phyloP scores from a whole-genome alignment of 2,888 invertebrate species.

The Oxytorus armatus region DNA sequence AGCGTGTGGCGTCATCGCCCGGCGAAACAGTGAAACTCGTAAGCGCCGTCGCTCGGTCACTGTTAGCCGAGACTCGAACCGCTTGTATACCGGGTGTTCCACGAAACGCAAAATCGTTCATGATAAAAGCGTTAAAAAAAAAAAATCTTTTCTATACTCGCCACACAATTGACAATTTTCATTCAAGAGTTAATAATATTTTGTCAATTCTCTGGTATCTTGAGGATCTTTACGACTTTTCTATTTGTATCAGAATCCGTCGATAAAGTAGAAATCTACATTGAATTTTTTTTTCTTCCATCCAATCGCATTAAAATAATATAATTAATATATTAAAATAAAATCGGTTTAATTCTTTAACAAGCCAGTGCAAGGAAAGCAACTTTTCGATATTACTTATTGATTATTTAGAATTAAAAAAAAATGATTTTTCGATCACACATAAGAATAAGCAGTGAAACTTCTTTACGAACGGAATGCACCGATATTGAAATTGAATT shows the following conservation, averaged over 20 bases:
- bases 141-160: neutral
- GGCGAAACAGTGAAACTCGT: conserved; percentile 58
- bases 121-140: conserved; percentile 32
- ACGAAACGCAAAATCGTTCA: conserved; percentile 5
- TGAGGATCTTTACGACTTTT: neutral
- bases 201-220: neutral
- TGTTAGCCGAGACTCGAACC: conserved; percentile 60
- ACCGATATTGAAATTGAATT: no score
- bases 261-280: conserved; percentile 34
- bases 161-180: neutral
- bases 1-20: conserved; percentile 64
- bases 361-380: no score
- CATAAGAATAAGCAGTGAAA: no score
- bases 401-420: no score
- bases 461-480: no score
- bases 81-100: conserved; percentile 61
- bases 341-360: no score
- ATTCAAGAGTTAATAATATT: neutral
- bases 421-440: no score
- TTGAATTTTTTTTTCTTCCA: no score
- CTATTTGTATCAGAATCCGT: neutral
- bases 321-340: no score
- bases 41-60: conserved; percentile 18
- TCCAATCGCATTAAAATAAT: no score
- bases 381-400: no score